Base-by-base conservation (phyloP, 2,113 vertebrate species). In the Oreotrochilus melanogaster region DNA sequence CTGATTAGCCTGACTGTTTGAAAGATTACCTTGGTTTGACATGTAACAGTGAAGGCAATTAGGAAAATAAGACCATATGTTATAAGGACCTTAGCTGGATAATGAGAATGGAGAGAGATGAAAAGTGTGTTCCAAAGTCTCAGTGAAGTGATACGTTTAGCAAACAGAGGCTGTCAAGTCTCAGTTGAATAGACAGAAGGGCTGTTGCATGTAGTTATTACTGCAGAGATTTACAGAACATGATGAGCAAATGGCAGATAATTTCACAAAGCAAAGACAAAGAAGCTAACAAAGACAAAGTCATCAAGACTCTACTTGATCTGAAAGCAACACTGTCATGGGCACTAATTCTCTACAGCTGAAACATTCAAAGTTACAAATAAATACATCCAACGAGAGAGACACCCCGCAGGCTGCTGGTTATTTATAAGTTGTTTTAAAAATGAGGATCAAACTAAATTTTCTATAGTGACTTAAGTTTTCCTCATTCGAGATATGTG, bases 1-100 rank as follows among this genome's bases (percentile, higher is more conserved):
- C 95, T 96, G 92, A 89, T 96, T 95, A 94, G 92, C 92, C 93
- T 96, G 91, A 89, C 72, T 78, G 35, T 89, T 96, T 96, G 82
- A 96, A 96, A 95, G 84, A 97, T 96, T 84, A 93, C 70, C 90
- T 91, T n/a, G 74, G 90, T 97, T 89, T 96, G 86, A 96, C 66
- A 61, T 73, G 95, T 90, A 97, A 33, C 71, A 60, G 58, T 53
- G 54, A 89, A 47, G 58, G 88, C 93, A 95, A 97, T 97, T 95
- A 97, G 88, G 92, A 95, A 97, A 95, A 97, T 89, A 95, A 75
- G 90, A 94, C 82, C 88, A 91, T 96, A 95, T 97, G 92, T 92
- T 97, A 89, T 86, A 94, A 97, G 82, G 86, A 95, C 88, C 88
- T 96, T 73, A 88, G 86, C 84, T 75, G 90, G 92, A 90, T 94